These are phyloP conservation scores for Andrena bicolor DNA, from an alignment of 2,888 invertebrate genomes.

Conservation along the genomic window DNA sequence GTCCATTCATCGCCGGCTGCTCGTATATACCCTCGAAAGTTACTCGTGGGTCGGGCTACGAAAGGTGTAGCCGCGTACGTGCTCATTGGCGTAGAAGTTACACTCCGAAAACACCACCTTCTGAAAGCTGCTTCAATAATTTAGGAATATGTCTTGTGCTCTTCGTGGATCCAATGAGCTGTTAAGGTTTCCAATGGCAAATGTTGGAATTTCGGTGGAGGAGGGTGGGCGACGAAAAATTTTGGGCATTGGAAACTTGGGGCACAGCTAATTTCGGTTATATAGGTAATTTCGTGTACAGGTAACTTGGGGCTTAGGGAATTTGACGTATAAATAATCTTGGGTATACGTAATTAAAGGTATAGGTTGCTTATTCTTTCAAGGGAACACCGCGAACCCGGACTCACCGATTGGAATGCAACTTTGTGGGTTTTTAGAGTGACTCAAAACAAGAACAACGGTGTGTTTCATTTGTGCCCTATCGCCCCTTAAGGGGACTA, in stretches of 20 bases:
- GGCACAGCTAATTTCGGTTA: background rate
- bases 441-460: no score
- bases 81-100: slow-evolving; percentile 61
- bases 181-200: no score
- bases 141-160: background rate
- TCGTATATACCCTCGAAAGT: slow-evolving; percentile 71
- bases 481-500: no score
- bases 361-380: no score
- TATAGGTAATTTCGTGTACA: background rate
- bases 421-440: no score
- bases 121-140: background rate
- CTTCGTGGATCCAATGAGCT: no score
- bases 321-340: background rate
- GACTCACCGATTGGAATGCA: no score
- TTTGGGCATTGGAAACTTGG: no score
- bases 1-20: slow-evolving; percentile 79
- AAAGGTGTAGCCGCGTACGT: slow-evolving; percentile 51
- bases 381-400: no score
- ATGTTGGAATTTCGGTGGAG: background rate
- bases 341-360: no score
- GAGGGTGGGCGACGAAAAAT: background rate
- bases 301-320: background rate
- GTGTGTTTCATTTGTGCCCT: no score
- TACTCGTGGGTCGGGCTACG: slow-evolving; percentile 67
- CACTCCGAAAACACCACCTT: background rate